phyloP scores from a whole-genome alignment of 2,113 vertebrate genomes.

The Ophiodon elongatus region DNA sequence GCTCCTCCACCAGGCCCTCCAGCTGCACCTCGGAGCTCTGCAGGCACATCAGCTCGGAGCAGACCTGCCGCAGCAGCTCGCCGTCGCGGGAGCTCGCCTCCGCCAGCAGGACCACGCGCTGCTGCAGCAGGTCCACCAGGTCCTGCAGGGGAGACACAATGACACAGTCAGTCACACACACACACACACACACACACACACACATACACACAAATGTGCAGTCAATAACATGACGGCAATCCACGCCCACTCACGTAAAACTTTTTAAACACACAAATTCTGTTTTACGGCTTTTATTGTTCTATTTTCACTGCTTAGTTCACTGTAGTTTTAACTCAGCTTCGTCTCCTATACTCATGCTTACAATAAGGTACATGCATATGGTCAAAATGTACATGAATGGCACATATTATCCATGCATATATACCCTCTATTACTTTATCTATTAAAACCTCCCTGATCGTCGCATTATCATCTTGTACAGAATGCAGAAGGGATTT shows the following conservation, averaged over 20 bases:
- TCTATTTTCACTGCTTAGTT: not conserved
- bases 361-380: not conserved
- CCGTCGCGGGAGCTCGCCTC: slow-evolving; percentile 66
- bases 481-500: slow-evolving; percentile 5
- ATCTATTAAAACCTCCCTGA: not conserved
- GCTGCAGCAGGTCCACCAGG: slow-evolving; percentile 68
- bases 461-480: not conserved
- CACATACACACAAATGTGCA: not conserved
- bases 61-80: slow-evolving; percentile 72
- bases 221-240: not conserved
- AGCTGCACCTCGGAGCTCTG: slow-evolving; percentile 79
- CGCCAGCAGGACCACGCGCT: slow-evolving; percentile 51
- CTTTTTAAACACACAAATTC: not conserved
- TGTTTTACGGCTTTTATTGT: not conserved
- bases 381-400: not conserved
- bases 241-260: not conserved
- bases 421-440: not conserved
- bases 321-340: too few species aligned
- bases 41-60: slow-evolving; percentile 75
- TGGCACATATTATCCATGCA: not conserved
- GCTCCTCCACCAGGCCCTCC: slow-evolving; percentile 81
- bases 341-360: not conserved
- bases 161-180: not conserved
- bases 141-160: slow-evolving; percentile 49
- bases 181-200: not conserved